Evolutionary conservation across 2,888 invertebrate genomes (phyloP), one percentile per base, ranked within the genome.

Genomic region (Sepioteuthis lessoniana): DNA sequence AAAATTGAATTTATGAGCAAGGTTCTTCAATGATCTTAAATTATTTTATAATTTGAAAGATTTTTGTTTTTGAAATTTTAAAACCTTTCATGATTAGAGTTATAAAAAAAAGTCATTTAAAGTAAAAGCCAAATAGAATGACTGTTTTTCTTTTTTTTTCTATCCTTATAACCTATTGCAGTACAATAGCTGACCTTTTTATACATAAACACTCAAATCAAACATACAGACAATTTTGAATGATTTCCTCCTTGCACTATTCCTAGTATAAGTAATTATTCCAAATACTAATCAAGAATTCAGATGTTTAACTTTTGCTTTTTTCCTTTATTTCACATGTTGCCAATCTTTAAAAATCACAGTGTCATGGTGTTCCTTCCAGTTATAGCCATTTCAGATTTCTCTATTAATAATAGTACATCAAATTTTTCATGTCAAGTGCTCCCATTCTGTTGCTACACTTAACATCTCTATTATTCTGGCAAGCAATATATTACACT

Each of bases 201-300:
- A 1, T 10, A n/a, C 2, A 35, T 13, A 76, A 76, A 76, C 47
- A 92, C 31, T 92, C 92, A n/a, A 38, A 31, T 47, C 92, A 31
- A 16, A 92, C 92, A 92, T 92, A 46, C n/a, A 42, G 38, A 92
- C 35, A 91, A 7, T 91, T 91, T 91, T 91, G 19, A 91, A 91
- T 38, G 91, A 47, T 42, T 28, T 47, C 35, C 16, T 31, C 35
- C 92, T 31, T 76, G 76, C 76, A 76, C 76, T n/a, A 13, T 76
- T 13, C 76, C 76, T 76, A 35, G 76, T 76, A n/a, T 76, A 76
- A 76, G 76, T 76, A 76, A 76, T 76, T 76, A 76, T 76, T 76
- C 76, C n/a, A 35, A n/a, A 76, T 76, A 76, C 76, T 76, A 76
- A 76, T n/a, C 76, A 76, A 76, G 76, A 76, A n/a, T n/a, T 76